Conservation (phyloP, 2,797 vertebrate genomes). For the Anguilla obscura region DNA sequence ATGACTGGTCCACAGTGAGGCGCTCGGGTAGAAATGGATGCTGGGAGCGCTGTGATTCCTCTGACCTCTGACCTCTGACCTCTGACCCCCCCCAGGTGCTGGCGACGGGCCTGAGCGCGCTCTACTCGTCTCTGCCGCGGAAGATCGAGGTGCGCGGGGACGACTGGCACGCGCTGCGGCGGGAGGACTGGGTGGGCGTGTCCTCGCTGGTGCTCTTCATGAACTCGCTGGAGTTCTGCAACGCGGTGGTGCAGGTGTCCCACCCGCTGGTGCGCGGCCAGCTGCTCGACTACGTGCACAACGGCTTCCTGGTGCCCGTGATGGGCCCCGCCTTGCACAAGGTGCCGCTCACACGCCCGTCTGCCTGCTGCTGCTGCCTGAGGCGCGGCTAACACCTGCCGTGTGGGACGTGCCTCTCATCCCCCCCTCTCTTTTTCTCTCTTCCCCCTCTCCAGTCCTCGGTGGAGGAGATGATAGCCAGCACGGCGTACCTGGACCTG, state of each 20-base stretch:
- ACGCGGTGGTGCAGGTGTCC: constrained; percentile 92
- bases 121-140: constrained; percentile 95
- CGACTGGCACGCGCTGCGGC: constrained; percentile 91
- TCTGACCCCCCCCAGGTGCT: constrained; percentile 80
- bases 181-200: constrained; percentile 92
- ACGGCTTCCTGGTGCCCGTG: constrained; percentile 93
- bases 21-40: not conserved
- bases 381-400: no score
- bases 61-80: constrained; percentile 3
- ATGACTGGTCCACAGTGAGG: not conserved
- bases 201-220: constrained; percentile 92
- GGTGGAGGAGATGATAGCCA: constrained; percentile 95
- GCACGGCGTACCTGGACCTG: constrained; percentile 95
- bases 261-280: constrained; percentile 91
- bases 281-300: constrained; percentile 94
- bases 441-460: constrained; percentile 73
- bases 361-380: not conserved
- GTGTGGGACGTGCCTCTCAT: no score
- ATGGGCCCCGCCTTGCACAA: constrained; percentile 91
- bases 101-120: constrained; percentile 92
- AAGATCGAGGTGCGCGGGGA: constrained; percentile 93
- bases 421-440: not conserved
- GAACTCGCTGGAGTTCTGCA: constrained; percentile 97
- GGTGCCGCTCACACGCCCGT: constrained; percentile 53
- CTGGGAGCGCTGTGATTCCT: not conserved